Evolutionary conservation across 2,113 vertebrate species (phyloP), one percentile per base, ranked within the genome.

Genomic region (Dromiciops gliroides): DNA sequence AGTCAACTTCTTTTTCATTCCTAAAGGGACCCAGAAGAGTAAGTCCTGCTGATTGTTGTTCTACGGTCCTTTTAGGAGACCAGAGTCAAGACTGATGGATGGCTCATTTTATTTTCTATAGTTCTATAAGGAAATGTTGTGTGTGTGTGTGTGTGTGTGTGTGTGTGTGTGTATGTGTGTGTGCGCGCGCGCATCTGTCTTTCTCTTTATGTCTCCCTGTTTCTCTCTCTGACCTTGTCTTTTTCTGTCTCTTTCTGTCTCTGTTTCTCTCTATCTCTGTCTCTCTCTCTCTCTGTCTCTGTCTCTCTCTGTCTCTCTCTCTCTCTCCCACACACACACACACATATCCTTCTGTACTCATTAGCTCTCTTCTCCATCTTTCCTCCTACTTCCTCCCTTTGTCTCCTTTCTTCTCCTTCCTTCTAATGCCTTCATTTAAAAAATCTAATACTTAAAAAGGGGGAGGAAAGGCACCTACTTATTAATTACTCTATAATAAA

Each of bases 1-100:
- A 56, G 8, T 2, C 93, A 48, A n/a, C 51, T 93, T 89, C 4
- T 44, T 22, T 19, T 97, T 48, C 26, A 44, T n/a, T 91, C 25
- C 50, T 50, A 75, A 51, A 12, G 89, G 48, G 22, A 75, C 89
- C 89, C 50, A 48, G 56, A 83, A 83, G 31, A 94, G 50, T 47
- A 22, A 93, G 90, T 44, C 50, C 22, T 0, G 56, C 3, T 23
- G 67, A 83, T 19, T 83, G 31, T 37, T 67, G 14, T 44, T 83
- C n/a, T 83, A 83, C 7, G 44, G 19, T 0, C 95, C 95, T 96
- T 96, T 98, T 97, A 97, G 92, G 50, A 0, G 0, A 8, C 97
- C 96, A 91, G 95, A 91, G 95, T 97, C 97, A 97, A 97, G 93
- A 91, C 47, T 97, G 91, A 91, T 97, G 97, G 97, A 97, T 97